Evolutionary conservation across 2,797 vertebrate species (phyloP).

Genomic region (Sorex maritimensis): DNA sequence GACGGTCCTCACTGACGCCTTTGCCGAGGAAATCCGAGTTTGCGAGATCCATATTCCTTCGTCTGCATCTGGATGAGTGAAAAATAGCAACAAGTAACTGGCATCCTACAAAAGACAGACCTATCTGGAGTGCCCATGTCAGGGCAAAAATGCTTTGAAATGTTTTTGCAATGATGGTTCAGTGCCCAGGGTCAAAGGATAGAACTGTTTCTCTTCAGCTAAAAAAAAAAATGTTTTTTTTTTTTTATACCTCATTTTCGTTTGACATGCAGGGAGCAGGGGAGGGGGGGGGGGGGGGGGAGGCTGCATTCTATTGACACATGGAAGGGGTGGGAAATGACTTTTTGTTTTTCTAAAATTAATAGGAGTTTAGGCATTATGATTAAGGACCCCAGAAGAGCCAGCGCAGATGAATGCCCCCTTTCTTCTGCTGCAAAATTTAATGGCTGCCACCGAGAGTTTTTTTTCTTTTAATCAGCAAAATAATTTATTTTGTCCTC

Average conservation of each 20-base stretch:
- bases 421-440: slow-evolving; percentile 84
- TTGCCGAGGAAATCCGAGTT: slow-evolving; percentile 48
- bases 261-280: slow-evolving; percentile 78
- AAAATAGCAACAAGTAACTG: not conserved
- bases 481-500: slow-evolving; percentile 87
- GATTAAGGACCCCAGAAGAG: slow-evolving; percentile 72
- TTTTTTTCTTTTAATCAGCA: slow-evolving; percentile 86
- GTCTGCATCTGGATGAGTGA: not conserved
- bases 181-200: slow-evolving; percentile 60
- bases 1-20: not conserved
- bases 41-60: slow-evolving; percentile 16
- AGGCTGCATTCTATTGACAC: slow-evolving; percentile 76
- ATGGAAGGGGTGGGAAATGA: slow-evolving; percentile 55
- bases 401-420: slow-evolving; percentile 72
- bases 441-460: slow-evolving; percentile 80
- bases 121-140: slow-evolving; percentile 49
- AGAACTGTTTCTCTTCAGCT: slow-evolving; percentile 70
- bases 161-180: slow-evolving; percentile 67
- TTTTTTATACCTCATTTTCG: slow-evolving; percentile 37
- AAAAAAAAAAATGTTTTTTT: not conserved
- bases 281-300: slow-evolving; percentile 36
- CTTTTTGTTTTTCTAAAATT: slow-evolving; percentile 84
- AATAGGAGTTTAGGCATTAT: slow-evolving; percentile 81
- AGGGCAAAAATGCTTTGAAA: slow-evolving; percentile 73
- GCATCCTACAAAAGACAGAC: slow-evolving; percentile 62